Evolutionary conservation across 2,113 vertebrate genomes (phyloP).

Genomic region (Anhinga rufa): DNA sequence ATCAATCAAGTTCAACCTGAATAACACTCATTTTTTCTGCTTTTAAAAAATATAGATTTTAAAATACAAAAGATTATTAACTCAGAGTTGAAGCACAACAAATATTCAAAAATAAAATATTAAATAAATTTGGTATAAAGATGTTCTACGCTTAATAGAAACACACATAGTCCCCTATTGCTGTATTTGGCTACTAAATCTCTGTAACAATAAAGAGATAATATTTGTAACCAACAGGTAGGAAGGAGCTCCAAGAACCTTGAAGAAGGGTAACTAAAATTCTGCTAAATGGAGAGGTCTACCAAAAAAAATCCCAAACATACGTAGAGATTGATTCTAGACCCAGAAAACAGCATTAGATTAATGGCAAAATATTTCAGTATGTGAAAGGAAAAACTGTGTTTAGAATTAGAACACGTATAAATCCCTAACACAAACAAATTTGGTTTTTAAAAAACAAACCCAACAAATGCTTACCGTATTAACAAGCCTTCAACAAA

Average conservation of each 20-base stretch:
- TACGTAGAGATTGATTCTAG: not conserved
- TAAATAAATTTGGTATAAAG: not conserved
- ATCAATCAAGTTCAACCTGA: not conserved
- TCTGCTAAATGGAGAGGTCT: not conserved
- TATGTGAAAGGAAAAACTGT: not conserved
- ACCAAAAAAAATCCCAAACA: not conserved
- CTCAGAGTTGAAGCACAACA: not conserved
- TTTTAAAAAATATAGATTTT: not conserved
- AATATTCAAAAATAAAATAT: not conserved
- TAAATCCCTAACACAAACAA: not conserved
- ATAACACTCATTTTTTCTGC: not conserved
- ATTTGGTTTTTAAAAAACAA: not conserved
- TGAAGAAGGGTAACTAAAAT: not conserved
- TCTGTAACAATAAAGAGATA: not conserved
- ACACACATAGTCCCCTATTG: not conserved
- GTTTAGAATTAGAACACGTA: not conserved
- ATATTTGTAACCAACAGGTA: not conserved
- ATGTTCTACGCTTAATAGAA: not conserved
- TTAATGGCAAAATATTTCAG: not conserved
- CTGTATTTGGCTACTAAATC: not conserved
- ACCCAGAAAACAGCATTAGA: not conserved
- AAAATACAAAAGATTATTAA: not conserved
- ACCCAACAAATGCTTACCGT: not conserved
- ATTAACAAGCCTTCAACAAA: not conserved
- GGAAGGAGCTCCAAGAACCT: not conserved